Evolutionary conservation across 2,797 vertebrate species (phyloP).

Genomic region (Enteromius treurensis): DNA sequence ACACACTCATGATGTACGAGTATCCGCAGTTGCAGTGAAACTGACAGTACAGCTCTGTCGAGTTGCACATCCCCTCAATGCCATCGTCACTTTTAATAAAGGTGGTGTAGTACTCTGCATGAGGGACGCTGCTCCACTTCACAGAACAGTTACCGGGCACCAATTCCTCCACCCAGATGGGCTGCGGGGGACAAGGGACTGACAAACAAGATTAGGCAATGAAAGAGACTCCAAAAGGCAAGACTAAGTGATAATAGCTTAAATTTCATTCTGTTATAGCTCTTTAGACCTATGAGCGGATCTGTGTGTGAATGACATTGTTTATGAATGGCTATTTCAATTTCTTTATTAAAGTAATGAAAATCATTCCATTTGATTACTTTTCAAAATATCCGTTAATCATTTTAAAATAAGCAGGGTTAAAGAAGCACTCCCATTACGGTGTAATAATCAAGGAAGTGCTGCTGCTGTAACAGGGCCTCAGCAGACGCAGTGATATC

Average conservation of each 20-base stretch:
- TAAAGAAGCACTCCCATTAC: too few species aligned
- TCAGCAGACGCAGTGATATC: too few species aligned
- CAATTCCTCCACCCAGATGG: conserved; percentile 74
- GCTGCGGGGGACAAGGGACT: conserved; percentile 88
- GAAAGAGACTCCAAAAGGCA: neutral
- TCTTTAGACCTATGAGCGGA: neutral
- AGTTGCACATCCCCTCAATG: conserved; percentile 83
- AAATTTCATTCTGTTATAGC: neutral
- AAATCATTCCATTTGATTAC: too few species aligned
- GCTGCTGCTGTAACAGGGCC: too few species aligned
- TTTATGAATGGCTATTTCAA: too few species aligned
- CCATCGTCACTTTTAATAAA: conserved; percentile 86
- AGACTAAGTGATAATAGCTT: neutral
- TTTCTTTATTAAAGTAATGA: too few species aligned
- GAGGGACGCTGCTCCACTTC: conserved; percentile 75
- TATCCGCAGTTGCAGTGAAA: conserved; percentile 87
- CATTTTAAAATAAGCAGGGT: too few species aligned
- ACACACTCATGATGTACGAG: conserved; percentile 87
- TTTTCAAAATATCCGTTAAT: too few species aligned
- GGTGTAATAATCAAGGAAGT: too few species aligned
- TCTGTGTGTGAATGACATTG: neutral
- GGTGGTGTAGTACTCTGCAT: conserved; percentile 81
- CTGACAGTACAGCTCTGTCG: conserved; percentile 78
- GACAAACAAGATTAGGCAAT: conserved; percentile 52
- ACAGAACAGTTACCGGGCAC: conserved; percentile 80